Percentiles rank a stretch among this genome's conserved stretches.
Evolutionary conservation across 2,888 invertebrate genomes (phyloP).

Genomic region (Escarpia spicata): DNA sequence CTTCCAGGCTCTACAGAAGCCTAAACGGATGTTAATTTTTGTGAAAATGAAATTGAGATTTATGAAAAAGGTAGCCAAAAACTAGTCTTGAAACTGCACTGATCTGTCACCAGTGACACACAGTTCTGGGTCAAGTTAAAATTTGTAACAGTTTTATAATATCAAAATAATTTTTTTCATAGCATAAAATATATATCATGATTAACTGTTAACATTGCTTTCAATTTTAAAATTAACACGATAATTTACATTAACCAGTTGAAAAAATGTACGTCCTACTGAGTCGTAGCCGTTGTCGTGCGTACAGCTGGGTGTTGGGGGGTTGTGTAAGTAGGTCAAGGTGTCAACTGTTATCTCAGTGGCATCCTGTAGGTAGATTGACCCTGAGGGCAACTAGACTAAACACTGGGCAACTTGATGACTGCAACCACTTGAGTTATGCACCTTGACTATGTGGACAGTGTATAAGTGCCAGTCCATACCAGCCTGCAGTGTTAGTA

Average conservation of each 20-base stretch:
- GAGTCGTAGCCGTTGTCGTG: background rate
- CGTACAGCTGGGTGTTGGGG: background rate
- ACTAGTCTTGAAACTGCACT: too few relatives aligned
- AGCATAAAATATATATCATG: background rate
- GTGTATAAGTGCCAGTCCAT: background rate
- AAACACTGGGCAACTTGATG: conserved; percentile 16
- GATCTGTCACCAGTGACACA: too few relatives aligned
- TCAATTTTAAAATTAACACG: background rate
- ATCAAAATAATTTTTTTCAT: background rate
- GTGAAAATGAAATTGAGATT: too few relatives aligned
- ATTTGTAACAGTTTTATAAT: too few relatives aligned
- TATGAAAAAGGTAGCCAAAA: too few relatives aligned
- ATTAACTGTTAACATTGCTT: background rate
- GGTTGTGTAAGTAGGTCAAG: conserved; percentile 3
- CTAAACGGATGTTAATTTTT: too few relatives aligned
- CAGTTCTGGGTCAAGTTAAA: too few relatives aligned
- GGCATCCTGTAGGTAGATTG: conserved; percentile 4
- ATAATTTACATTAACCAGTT: background rate
- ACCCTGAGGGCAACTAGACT: background rate
- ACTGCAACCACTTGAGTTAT: background rate
- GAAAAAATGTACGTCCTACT: background rate
- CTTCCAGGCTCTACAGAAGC: too few relatives aligned
- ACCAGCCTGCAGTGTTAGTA: background rate
- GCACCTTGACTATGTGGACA: background rate
- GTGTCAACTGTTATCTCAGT: background rate